Evolutionary conservation across 2,888 invertebrate species (phyloP).

Genomic region (Augochlorella aurata): DNA sequence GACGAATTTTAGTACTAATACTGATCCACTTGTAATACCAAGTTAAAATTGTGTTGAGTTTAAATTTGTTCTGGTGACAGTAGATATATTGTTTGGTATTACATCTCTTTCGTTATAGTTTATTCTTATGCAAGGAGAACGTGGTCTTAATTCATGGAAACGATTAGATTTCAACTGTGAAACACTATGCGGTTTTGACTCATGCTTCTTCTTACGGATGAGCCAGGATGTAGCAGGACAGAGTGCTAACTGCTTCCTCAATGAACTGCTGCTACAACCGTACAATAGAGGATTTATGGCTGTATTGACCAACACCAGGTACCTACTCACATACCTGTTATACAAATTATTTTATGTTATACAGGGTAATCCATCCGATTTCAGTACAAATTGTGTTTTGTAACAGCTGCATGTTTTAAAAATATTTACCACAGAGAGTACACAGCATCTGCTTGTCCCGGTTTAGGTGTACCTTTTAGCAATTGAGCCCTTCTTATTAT

Average conservation of each 20-base stretch:
- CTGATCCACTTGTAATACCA: conserved; percentile 1
- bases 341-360: conserved; percentile 22
- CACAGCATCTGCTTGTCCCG: conserved; percentile 64
- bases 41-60: conserved; percentile 25
- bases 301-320: conserved; percentile 87
- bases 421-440: conserved; percentile 67
- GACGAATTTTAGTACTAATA: background rate
- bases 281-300: conserved; percentile 91
- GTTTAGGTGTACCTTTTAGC: conserved; percentile 78
- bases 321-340: conserved; percentile 87
- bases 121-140: conserved; percentile 62
- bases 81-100: conserved; percentile 60
- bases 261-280: conserved; percentile 88
- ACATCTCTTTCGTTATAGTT: conserved; percentile 39
- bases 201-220: conserved; percentile 48
- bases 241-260: conserved; percentile 85
- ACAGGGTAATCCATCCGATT: background rate
- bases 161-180: conserved; percentile 39
- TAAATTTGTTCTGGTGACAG: conserved; percentile 18
- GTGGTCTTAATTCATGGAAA: conserved; percentile 56
- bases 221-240: conserved; percentile 68
- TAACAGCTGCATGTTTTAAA: background rate
- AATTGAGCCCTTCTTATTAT: conserved; percentile 86
- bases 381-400: background rate
- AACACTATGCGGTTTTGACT: conserved; percentile 30